These are phyloP conservation scores for Glossophaga mutica DNA, from an alignment of 2,797 vertebrate species.

Conservation along the genomic window DNA sequence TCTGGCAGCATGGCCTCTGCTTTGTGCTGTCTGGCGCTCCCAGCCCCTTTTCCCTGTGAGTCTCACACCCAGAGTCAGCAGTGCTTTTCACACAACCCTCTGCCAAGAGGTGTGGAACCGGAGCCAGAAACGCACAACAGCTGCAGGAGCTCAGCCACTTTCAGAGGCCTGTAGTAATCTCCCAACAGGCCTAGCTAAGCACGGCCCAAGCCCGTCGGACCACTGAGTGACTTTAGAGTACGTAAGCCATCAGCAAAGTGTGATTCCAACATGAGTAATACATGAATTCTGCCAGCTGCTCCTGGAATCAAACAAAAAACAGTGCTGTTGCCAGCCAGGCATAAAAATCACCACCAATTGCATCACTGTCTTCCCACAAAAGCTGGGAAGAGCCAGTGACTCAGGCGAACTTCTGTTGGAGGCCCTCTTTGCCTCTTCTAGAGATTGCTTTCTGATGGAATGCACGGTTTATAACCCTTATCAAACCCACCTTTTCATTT, in stretches of 20 bases:
- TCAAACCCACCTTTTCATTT: background rate
- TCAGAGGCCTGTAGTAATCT: background rate
- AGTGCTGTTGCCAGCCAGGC: background rate
- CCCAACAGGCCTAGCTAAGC: background rate
- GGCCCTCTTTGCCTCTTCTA: background rate
- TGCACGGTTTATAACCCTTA: background rate
- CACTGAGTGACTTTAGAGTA: background rate
- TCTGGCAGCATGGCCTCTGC: background rate
- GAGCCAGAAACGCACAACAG: constrained; percentile 57
- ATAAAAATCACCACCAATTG: background rate
- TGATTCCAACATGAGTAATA: constrained; percentile 55
- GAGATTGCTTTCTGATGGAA: background rate
- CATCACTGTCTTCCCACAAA: background rate
- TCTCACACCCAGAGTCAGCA: background rate
- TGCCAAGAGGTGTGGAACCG: constrained; percentile 45
- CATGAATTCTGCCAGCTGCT: constrained; percentile 66
- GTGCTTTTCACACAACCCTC: constrained; percentile 3
- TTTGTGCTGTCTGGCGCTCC: background rate
- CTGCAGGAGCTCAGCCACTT: constrained; percentile 50
- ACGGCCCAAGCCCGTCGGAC: background rate
- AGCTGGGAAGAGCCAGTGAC: background rate
- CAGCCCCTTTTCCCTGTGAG: background rate
- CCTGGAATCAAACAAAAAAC: constrained; percentile 64
- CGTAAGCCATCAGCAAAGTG: constrained; percentile 1
- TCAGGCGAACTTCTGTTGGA: background rate